Conservation (phyloP, 2,888 invertebrate species). For the Drosophila monieri region DNA sequence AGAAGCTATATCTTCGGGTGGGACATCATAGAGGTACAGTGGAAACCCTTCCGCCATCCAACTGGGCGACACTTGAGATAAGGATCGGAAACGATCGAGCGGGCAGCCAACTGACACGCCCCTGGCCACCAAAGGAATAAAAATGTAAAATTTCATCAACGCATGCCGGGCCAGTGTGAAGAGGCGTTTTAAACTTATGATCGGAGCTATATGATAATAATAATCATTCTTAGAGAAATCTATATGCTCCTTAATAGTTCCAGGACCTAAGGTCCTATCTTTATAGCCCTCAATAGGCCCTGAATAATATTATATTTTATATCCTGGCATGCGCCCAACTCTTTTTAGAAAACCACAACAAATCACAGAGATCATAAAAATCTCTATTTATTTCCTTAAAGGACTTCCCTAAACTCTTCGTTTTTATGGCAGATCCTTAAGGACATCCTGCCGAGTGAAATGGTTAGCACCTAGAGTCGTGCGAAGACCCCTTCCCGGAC, state of each 20-base stretch:
- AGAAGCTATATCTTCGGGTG: not conserved
- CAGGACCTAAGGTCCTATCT: too few species aligned
- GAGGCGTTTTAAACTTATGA: not conserved
- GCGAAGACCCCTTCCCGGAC: slow-evolving; percentile 14
- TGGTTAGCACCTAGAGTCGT: slow-evolving; percentile 28
- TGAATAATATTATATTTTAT: not conserved
- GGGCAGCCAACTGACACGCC: slow-evolving; percentile 44
- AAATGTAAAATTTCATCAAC: not conserved
- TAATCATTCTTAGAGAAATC: not conserved
- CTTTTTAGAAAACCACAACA: slow-evolving; percentile 18
- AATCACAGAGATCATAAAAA: slow-evolving; percentile 19
- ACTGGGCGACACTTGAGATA: slow-evolving; percentile 59
- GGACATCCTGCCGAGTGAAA: slow-evolving; percentile 10
- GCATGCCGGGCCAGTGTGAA: not conserved
- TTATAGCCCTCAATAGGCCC: not conserved
- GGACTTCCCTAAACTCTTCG: not conserved
- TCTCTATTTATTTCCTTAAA: not conserved
- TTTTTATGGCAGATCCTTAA: not conserved
- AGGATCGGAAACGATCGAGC: slow-evolving; percentile 34
- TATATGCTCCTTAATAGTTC: not conserved
- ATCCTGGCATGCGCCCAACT: slow-evolving; percentile 9
- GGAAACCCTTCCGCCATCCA: slow-evolving; percentile 46
- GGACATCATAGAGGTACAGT: too few species aligned
- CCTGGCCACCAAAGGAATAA: not conserved
- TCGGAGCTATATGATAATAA: not conserved